Evolutionary conservation across 2,797 vertebrate species (phyloP).

Genomic region (Triplophysa bombifrons): DNA sequence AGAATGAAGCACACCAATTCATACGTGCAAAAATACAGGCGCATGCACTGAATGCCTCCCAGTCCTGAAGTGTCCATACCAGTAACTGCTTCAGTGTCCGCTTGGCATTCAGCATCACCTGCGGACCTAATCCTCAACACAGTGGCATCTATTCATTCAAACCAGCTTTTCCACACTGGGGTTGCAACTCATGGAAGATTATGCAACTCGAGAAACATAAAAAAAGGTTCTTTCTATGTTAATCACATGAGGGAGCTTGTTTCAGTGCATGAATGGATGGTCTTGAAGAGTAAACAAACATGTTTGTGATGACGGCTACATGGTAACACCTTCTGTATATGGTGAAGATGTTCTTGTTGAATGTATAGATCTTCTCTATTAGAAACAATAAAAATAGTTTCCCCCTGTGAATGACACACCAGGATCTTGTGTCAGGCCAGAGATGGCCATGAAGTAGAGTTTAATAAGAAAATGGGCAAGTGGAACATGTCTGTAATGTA

Average conservation of each 20-base stretch:
- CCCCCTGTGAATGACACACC: too few species aligned
- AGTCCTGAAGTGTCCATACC: conserved; percentile 16
- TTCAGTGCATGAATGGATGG: conserved; percentile 53
- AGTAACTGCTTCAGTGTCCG: conserved; percentile 60
- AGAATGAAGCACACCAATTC: not conserved
- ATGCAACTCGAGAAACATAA: conserved; percentile 64
- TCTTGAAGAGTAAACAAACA: conserved; percentile 32
- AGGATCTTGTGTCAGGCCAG: too few species aligned
- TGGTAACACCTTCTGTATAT: not conserved
- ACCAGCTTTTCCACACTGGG: conserved; percentile 64
- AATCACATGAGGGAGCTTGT: conserved; percentile 67
- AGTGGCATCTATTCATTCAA: conserved; percentile 70
- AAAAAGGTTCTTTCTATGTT: conserved; percentile 55
- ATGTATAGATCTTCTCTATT: too few species aligned
- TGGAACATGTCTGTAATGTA: too few species aligned
- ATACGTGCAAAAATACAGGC: conserved; percentile 4
- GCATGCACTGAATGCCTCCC: not conserved
- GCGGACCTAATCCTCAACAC: conserved; percentile 65
- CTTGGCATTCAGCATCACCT: conserved; percentile 36
- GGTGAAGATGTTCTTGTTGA: too few species aligned
- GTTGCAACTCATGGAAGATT: conserved; percentile 68
- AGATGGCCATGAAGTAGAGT: too few species aligned
- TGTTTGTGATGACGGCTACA: conserved; percentile 21
- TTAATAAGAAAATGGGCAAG: too few species aligned
- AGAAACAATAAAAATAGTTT: too few species aligned